phyloP scores from a whole-genome alignment of 2,888 invertebrate genomes.

The Villa cingulata region DNA sequence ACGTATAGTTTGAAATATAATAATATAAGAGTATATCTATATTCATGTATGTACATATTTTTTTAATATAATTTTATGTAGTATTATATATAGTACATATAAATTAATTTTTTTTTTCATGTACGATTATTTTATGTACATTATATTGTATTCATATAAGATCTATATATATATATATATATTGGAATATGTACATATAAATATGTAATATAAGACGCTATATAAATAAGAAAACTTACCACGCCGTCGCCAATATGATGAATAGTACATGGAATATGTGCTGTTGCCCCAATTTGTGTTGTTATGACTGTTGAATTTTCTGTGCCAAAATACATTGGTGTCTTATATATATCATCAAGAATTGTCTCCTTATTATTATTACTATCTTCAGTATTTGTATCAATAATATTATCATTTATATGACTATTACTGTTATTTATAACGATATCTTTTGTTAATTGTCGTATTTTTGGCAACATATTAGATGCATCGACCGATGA shows the following conservation, averaged over 20 bases:
- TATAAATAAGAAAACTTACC: conserved; percentile 44
- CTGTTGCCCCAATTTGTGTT: conserved; percentile 74
- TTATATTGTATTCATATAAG: too few relatives aligned
- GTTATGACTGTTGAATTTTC: conserved; percentile 69
- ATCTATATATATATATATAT: too few relatives aligned
- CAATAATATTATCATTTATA: conserved; percentile 15
- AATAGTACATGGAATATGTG: conserved; percentile 69
- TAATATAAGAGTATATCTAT: too few relatives aligned
- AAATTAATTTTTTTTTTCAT: too few relatives aligned
- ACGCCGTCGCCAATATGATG: conserved; percentile 77
- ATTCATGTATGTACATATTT: too few relatives aligned
- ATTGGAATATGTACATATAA: neutral
- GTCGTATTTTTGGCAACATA: conserved; percentile 8
- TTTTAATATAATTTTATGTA: too few relatives aligned
- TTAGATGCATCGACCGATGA: conserved; percentile 8
- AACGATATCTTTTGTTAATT: conserved; percentile 5
- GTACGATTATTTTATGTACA: too few relatives aligned
- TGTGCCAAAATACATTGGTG: conserved; percentile 68
- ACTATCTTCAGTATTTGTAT: conserved; percentile 16
- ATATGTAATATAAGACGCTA: neutral
- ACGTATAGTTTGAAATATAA: too few relatives aligned
- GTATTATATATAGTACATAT: too few relatives aligned
- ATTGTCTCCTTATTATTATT: conserved; percentile 17
- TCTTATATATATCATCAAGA: conserved; percentile 36
- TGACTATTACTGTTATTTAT: conserved; percentile 4